Evolutionary conservation across 2,888 invertebrate species (phyloP).

Genomic region (Stenchaetothrips biformis): DNA sequence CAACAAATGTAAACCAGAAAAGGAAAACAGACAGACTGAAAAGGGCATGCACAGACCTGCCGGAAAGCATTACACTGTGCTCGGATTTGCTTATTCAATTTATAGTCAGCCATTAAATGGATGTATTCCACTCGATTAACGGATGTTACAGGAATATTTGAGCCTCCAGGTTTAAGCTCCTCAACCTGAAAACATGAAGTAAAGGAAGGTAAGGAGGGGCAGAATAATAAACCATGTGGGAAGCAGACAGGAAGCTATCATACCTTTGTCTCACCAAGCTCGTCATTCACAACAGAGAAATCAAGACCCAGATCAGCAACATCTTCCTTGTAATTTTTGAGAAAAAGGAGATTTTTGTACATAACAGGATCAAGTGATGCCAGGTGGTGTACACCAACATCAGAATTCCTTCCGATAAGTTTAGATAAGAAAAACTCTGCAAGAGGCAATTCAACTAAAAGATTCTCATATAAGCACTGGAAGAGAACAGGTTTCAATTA

Average conservation of each 20-base stretch:
- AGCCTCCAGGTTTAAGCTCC: constrained; percentile 86
- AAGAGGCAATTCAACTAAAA: constrained; percentile 88
- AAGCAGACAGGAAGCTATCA: constrained; percentile 32
- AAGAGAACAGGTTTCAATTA: constrained; percentile 34
- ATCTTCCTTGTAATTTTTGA: constrained; percentile 80
- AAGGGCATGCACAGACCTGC: constrained; percentile 38
- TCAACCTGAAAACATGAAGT: constrained; percentile 56
- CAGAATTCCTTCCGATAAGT: constrained; percentile 69
- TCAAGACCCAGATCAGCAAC: constrained; percentile 85
- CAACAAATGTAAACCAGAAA: constrained; percentile 22
- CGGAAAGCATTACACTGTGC: constrained; percentile 84
- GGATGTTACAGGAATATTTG: constrained; percentile 83
- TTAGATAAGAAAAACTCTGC: constrained; percentile 94
- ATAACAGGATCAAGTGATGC: constrained; percentile 89
- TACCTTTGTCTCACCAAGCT: constrained; percentile 81
- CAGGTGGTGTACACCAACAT: constrained; percentile 85
- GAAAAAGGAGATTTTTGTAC: constrained; percentile 81
- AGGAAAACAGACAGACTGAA: neutral
- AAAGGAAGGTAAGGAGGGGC: constrained; percentile 28
- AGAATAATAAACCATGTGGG: constrained; percentile 10
- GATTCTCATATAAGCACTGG: constrained; percentile 89
- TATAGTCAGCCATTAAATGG: constrained; percentile 92
- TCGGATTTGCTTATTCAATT: constrained; percentile 84
- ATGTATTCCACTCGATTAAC: constrained; percentile 95
- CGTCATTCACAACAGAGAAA: constrained; percentile 86